Evolutionary conservation across 2,888 invertebrate genomes (phyloP), one percentile per base, ranked within the genome.

Genomic region (Hyposoter didymator): DNA sequence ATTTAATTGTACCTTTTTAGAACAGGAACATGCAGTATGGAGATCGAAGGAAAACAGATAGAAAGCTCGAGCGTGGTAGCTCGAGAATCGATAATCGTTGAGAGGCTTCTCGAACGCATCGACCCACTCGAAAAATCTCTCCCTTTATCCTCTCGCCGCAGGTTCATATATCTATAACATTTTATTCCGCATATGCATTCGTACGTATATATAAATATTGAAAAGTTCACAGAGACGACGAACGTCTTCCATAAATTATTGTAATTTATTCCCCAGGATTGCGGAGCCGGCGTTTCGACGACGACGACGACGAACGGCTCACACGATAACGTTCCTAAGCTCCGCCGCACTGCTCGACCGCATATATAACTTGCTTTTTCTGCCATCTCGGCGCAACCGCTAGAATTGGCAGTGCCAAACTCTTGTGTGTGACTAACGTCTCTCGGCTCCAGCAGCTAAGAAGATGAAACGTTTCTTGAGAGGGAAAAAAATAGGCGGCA

Each of bases 231-330:
- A 39, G 43, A 19, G 10, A 69, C 66, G 39, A 19, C 22, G 45
- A 84, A 67, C 76, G 64, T 66, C 64, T 72, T 22, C 19, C 52
- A 81, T 84, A 73, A 84, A 84, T 76, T 81, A 84, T 78, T 84
- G 84, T 81, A 84, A 84, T 84, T 78, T 80, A 84, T 84, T 84
- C 84, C 47, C 10, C 64, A 28, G 28, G 72, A 84, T 78, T 70
- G 72, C 55, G 45, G 28, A 62, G n/a, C 62, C n/a, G 17, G 14
- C 19, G 52, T 43, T 35, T 64, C 35, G 10, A 66, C 66, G 66
- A 39, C 35, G 10, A 66, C 66, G 66, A 39, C 39, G 39, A 39
- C 39, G 43, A 55, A 43, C 49, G 49, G 47, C 8, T 12, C 10
- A 1, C 52, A 10, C 39, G 17, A 35, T 35, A 8, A 10, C 45